phyloP scores from a whole-genome alignment of 2,797 vertebrate genomes.

The Triplophysa bombifrons region DNA sequence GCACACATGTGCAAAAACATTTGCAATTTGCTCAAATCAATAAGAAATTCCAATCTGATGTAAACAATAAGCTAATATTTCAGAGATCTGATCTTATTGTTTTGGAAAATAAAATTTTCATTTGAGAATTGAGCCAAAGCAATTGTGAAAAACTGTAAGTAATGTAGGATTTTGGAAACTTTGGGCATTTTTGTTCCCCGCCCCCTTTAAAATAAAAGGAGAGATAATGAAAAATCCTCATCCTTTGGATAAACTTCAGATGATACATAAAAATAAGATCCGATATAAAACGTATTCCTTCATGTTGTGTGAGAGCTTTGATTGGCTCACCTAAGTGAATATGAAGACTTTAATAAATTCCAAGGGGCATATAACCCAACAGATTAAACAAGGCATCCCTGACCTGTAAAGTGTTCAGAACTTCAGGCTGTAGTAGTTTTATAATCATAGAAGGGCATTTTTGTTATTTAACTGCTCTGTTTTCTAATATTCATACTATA shows the following conservation, averaged over 20 bases:
- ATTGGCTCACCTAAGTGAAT: not conserved
- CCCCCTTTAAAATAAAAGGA: not conserved
- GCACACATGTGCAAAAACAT: no score
- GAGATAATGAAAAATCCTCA: not conserved
- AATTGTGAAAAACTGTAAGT: no score
- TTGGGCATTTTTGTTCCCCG: not conserved
- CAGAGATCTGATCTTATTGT: no score
- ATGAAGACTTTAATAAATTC: not conserved
- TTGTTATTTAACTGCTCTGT: not conserved
- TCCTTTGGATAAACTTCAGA: no score
- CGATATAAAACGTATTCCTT: not conserved
- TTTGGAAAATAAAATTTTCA: no score
- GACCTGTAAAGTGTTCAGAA: not conserved
- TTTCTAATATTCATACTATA: not conserved
- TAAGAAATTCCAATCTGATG: no score
- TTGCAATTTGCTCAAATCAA: no score
- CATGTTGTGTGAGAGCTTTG: not conserved
- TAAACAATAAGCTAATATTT: no score
- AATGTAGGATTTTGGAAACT: not conserved
- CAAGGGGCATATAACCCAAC: not conserved
- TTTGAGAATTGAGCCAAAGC: no score
- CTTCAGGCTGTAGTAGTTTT: not conserved
- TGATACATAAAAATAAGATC: not conserved
- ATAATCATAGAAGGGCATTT: not conserved
- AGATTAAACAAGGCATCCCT: not conserved